Conservation (phyloP, 1,140 invertebrate species). For the Heliconius congener region DNA sequence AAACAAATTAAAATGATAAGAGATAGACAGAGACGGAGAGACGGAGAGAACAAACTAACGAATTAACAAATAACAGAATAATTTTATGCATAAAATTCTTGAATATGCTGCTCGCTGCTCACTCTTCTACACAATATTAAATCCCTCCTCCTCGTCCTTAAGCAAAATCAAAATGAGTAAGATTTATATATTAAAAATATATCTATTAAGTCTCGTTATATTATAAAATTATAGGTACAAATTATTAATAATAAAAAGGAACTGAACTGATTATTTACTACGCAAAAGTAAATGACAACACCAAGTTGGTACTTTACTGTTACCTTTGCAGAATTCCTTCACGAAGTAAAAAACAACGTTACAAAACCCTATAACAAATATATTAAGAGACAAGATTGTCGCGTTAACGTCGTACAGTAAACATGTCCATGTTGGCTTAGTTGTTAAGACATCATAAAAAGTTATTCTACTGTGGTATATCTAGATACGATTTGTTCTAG, state of each 20-base stretch:
- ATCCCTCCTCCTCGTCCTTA: too few relatives aligned
- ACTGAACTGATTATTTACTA: background rate
- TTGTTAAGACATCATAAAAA: slow-evolving; percentile 52
- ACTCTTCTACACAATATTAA: too few relatives aligned
- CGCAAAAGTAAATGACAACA: background rate
- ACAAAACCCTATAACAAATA: background rate
- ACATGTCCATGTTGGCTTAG: slow-evolving; percentile 17
- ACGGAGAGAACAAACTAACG: too few relatives aligned
- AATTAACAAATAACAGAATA: too few relatives aligned
- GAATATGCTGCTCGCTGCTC: too few relatives aligned
- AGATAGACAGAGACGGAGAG: too few relatives aligned
- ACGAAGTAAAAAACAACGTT: background rate
- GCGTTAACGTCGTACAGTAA: slow-evolving; percentile 15
- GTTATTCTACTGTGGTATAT: slow-evolving; percentile 44
- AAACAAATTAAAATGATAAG: background rate
- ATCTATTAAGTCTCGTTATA: too few relatives aligned
- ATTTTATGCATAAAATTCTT: too few relatives aligned
- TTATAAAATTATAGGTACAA: too few relatives aligned
- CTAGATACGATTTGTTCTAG: slow-evolving; percentile 48
- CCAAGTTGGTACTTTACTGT: background rate
- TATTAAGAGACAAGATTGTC: slow-evolving; percentile 1
- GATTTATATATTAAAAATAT: too few relatives aligned
- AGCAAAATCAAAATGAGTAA: too few relatives aligned
- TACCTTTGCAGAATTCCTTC: background rate
- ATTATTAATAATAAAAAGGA: background rate